A percentile compares a stretch with the other conserved stretches of the same genome.
Conservation (phyloP, 2,888 invertebrate genomes). For the Cylloceria caligata region DNA sequence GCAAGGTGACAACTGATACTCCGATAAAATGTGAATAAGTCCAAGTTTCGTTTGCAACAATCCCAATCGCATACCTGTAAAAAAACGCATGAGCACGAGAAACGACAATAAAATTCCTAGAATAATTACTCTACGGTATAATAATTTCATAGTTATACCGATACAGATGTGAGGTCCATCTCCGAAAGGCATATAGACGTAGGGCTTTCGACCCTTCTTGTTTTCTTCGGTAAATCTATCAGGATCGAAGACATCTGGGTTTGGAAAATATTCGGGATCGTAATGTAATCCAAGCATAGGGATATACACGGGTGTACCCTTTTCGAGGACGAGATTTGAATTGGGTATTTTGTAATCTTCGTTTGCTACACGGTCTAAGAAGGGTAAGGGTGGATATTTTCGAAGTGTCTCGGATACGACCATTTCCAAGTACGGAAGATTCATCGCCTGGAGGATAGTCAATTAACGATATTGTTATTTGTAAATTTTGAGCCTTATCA, state of each 20-base stretch:
- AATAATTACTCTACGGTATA: not conserved
- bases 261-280: constrained; percentile 81
- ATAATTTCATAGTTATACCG: constrained; percentile 72
- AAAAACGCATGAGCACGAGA: not conserved
- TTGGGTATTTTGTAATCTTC: constrained; percentile 77
- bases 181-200: constrained; percentile 80
- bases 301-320: constrained; percentile 80
- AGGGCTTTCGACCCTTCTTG: constrained; percentile 75
- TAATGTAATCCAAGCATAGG: constrained; percentile 81
- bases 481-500: not conserved
- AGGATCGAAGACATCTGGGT: constrained; percentile 83
- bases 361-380: constrained; percentile 75
- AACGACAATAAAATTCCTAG: not conserved
- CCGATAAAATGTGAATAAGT: constrained; percentile 73
- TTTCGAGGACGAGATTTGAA: constrained; percentile 74
- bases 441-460: constrained; percentile 60
- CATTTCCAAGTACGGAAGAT: constrained; percentile 77
- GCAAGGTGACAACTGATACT: constrained; percentile 75
- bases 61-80: constrained; percentile 77
- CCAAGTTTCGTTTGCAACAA: constrained; percentile 78
- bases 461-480: not conserved
- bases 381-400: constrained; percentile 81
- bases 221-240: constrained; percentile 82
- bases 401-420: constrained; percentile 82
- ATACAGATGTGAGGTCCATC: constrained; percentile 82